phyloP scores from a whole-genome alignment of 2,797 vertebrate genomes.

The Oreochromis grahami region DNA sequence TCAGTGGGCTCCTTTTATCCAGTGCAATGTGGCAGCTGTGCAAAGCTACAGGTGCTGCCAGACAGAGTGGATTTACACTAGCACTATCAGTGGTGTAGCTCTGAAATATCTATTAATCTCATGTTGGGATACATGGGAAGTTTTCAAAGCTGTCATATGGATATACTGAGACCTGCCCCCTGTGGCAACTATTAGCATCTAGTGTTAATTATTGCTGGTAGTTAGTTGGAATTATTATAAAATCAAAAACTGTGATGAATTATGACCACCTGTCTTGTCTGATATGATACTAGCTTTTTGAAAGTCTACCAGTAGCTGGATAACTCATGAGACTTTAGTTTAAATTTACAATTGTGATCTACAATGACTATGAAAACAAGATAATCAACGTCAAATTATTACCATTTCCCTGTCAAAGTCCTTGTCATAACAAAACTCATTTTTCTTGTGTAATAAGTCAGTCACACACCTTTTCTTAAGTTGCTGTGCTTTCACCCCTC shows the following conservation, averaged over 20 bases:
- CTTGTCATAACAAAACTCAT: background rate
- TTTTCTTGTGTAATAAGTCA: background rate
- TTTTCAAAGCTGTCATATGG: conserved; percentile 4
- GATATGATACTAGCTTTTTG: background rate
- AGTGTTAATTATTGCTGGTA: conserved; percentile 28
- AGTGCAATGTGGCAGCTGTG: background rate
- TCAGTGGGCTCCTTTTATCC: conserved; percentile 19
- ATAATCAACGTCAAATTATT: background rate
- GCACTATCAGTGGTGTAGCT: background rate
- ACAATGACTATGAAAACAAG: background rate
- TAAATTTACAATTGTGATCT: background rate
- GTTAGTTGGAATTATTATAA: conserved; percentile 7
- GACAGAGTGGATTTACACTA: background rate
- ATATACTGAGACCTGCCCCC: conserved; percentile 17
- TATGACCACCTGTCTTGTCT: background rate
- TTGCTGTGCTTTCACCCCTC: background rate
- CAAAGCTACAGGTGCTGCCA: conserved; percentile 10
- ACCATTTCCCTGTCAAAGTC: background rate
- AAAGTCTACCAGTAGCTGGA: background rate
- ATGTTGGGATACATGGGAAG: background rate
- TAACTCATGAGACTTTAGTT: background rate
- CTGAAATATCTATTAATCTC: conserved; percentile 20
- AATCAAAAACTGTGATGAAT: background rate
- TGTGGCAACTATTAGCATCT: conserved; percentile 19
- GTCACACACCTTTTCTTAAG: background rate